phyloP scores from a whole-genome alignment of 2,113 vertebrate genomes.

The Urocynchramus pylzowi region DNA sequence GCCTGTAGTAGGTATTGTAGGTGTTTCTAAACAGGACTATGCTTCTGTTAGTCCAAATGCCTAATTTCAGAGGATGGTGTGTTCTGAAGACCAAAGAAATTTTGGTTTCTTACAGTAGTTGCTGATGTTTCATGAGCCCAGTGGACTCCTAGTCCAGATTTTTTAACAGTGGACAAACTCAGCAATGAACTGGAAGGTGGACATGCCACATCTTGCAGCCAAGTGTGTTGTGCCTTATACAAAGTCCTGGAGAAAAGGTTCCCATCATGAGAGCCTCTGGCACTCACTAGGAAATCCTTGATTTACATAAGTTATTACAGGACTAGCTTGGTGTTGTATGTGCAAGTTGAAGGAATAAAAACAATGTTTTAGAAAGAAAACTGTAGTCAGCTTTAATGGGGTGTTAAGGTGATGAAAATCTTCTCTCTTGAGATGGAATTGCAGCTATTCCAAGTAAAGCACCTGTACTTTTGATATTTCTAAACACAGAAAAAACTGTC shows the following conservation, averaged over 20 bases:
- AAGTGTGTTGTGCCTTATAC: neutral
- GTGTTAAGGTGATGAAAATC: neutral
- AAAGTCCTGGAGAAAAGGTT: neutral
- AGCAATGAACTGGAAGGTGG: neutral
- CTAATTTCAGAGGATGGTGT: neutral
- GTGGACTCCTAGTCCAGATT: neutral
- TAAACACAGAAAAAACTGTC: neutral
- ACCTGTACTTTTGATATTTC: neutral
- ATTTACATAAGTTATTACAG: neutral
- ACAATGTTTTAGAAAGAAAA: neutral
- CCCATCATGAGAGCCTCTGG: neutral
- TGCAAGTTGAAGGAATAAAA: neutral
- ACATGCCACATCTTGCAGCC: neutral
- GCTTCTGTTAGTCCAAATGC: neutral
- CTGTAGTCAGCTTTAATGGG: neutral
- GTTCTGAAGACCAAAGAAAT: neutral
- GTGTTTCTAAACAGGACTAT: neutral
- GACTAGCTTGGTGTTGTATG: neutral
- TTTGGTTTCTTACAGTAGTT: neutral
- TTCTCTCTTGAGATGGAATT: neutral
- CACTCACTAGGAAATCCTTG: neutral
- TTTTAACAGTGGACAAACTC: neutral
- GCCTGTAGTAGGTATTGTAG: neutral
- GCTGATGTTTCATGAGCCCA: neutral
- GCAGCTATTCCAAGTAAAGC: neutral